Evolutionary conservation across 37 sponge, comb jelly and placozoan species (phyloP), one percentile per base, ranked within the genome.

Genomic region (Cliona cf. orientalis): DNA sequence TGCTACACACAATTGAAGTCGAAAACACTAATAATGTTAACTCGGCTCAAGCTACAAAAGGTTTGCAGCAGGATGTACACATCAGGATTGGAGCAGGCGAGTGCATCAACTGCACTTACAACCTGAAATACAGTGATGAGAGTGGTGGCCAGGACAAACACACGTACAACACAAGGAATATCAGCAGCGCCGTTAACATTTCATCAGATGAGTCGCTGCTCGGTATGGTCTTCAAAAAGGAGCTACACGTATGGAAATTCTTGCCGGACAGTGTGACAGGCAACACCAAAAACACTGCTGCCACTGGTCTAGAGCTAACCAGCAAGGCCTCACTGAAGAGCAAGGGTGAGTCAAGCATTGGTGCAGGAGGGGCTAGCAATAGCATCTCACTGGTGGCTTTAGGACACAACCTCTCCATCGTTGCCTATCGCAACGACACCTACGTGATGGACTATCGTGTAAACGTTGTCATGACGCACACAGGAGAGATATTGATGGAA

Each of bases 381-480:
- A 29, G 35, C 5, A 26, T 73, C 25, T 29, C 58, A 42, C 60
- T 75, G 2, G 76, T 58, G 22, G 76, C 61, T 38, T 42, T 75
- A 21, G 76, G 76, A 17, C 42, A 60, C n/a, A 35, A 37, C 41
- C 38, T 75, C 41, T 75, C 76, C 40, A 75, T 75, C 17, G 76
- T 75, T 22, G 76, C 31, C 2, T 57, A 59, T 28, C 35, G 33
- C 41, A 62, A 58, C 5, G 42, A 58, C 39, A 60, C 23, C 33
- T 29, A 58, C 61, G 1, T 75, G 41, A 38, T 57, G 61, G 61
- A 75, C 22, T 75, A 56, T n/a, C 39, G 42, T 23, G 21, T 69
- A 22, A 42, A 59, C 19, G 23, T 75, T 0, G 41, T 75, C 21
- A 25, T 22, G 2, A 75, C 76, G 19, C 21, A 75, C 38, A 75